A percentile compares a stretch with the other conserved stretches of the same genome.
Evolutionary conservation across 2,888 invertebrate species (phyloP).

Genomic region (Drosophila diplacantha): DNA sequence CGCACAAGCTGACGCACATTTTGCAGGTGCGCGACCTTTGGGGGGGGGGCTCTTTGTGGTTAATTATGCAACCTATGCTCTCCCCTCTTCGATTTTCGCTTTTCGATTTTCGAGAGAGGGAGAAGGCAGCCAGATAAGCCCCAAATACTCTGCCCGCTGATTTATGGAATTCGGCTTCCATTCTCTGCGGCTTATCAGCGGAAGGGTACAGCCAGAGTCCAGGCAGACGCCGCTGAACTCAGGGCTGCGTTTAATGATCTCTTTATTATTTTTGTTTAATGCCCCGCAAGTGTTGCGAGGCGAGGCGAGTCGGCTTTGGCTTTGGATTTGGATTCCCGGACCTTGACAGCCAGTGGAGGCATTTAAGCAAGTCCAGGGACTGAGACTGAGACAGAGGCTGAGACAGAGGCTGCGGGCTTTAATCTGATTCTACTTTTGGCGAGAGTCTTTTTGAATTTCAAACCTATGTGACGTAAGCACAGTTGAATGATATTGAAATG

Average conservation of each 20-base stretch:
- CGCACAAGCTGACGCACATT: constrained; percentile 17
- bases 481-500: background rate
- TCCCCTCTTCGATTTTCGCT: background rate
- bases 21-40: constrained; percentile 19
- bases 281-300: constrained; percentile 15
- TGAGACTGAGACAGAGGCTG: background rate
- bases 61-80: constrained; percentile 17
- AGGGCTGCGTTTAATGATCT: constrained; percentile 13
- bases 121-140: background rate
- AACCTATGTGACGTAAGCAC: background rate
- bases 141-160: no score
- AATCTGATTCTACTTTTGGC: background rate
- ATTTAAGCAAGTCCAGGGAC: constrained; percentile 17
- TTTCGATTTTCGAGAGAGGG: background rate
- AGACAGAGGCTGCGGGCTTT: background rate
- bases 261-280: constrained; percentile 7
- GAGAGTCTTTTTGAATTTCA: background rate
- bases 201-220: constrained; percentile 19
- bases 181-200: constrained; percentile 13
- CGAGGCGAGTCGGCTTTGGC: background rate
- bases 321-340: constrained; percentile 9
- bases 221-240: constrained; percentile 3
- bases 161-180: constrained; percentile 11
- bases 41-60: background rate
- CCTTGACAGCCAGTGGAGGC: constrained; percentile 25